Conservation (phyloP, 2,888 invertebrate species). For the Drosophila picticornis region DNA sequence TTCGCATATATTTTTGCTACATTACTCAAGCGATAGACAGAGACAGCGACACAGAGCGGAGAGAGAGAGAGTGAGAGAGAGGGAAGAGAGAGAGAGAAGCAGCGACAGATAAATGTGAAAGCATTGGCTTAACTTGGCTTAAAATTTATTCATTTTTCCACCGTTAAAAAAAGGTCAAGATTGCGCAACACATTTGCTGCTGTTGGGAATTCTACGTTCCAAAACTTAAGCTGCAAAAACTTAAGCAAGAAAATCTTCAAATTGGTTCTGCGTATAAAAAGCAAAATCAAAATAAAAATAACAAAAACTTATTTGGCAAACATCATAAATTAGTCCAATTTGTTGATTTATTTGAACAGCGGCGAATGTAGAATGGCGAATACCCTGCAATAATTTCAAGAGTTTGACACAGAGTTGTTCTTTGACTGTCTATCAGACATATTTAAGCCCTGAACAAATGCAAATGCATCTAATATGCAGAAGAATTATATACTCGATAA, state of each 20-base stretch:
- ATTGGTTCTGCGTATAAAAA: slow-evolving; percentile 27
- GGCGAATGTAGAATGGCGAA: background rate
- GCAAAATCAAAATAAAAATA: background rate
- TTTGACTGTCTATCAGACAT: background rate
- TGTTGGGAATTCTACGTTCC: slow-evolving; percentile 36
- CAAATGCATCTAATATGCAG: too few relatives aligned
- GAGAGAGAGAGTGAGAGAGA: background rate
- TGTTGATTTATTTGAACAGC: background rate
- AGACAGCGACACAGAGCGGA: background rate
- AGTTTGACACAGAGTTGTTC: background rate
- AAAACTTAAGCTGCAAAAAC: slow-evolving; percentile 43
- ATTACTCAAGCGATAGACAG: slow-evolving; percentile 45
- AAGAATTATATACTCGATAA: background rate
- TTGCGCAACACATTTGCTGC: slow-evolving; percentile 5
- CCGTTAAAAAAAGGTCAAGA: slow-evolving; percentile 1
- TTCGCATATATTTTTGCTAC: slow-evolving; percentile 73
- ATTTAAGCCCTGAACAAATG: background rate
- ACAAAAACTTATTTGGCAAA: slow-evolving; percentile 10
- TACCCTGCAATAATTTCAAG: background rate
- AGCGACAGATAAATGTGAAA: slow-evolving; percentile 32
- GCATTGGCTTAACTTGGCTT: slow-evolving; percentile 48
- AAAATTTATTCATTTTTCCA: slow-evolving; percentile 52
- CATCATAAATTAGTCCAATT: slow-evolving; percentile 8
- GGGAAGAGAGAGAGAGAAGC: background rate
- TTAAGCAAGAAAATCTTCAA: slow-evolving; percentile 41